These are phyloP conservation scores for Enchytraeus crypticus DNA, from an alignment of 2,888 invertebrate genomes.

Conservation along the genomic window DNA sequence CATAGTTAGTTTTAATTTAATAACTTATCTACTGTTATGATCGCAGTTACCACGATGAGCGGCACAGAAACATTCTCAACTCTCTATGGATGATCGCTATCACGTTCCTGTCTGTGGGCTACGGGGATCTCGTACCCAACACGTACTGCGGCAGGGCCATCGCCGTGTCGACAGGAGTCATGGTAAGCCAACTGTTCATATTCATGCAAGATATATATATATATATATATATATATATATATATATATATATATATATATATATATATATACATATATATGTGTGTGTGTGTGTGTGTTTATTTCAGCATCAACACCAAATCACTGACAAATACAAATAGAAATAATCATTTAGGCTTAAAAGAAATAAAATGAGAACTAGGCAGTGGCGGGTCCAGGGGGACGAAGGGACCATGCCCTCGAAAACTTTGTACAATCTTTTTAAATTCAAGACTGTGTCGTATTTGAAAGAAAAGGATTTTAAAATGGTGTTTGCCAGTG, in stretches of 20 bases:
- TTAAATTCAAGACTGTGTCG: too few species aligned
- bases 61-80: slow-evolving; percentile 41
- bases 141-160: slow-evolving; percentile 47
- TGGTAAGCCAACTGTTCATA: slow-evolving; percentile 16
- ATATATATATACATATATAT: neutral
- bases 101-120: slow-evolving; percentile 47
- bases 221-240: neutral
- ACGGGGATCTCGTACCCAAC: slow-evolving; percentile 47
- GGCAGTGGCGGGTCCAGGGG: too few species aligned
- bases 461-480: too few species aligned
- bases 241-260: neutral
- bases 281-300: slow-evolving; percentile 1
- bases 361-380: neutral
- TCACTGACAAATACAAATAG: too few species aligned
- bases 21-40: neutral
- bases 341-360: neutral
- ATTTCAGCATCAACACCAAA: too few species aligned
- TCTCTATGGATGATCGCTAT: slow-evolving; percentile 48
- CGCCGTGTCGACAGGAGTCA: slow-evolving; percentile 44
- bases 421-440: too few species aligned
- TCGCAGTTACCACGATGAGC: slow-evolving; percentile 20
- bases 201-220: neutral
- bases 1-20: too few species aligned
- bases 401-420: too few species aligned
- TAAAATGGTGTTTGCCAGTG: too few species aligned